These are phyloP conservation scores for Agrochola macilenta DNA, from an alignment of 2,888 invertebrate genomes.

Conservation along the genomic window DNA sequence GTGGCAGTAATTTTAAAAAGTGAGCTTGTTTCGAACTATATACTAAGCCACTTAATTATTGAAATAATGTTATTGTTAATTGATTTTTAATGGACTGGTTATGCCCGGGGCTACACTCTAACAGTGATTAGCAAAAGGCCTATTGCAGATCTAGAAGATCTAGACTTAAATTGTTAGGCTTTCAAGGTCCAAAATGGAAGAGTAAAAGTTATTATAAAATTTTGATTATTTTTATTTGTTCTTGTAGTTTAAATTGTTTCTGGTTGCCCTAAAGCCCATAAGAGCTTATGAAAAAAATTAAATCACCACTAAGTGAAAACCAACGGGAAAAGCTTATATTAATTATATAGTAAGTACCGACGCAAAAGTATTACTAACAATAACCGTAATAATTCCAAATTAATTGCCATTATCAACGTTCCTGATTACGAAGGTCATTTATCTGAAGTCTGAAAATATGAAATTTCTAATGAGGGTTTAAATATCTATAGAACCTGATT, in stretches of 20 bases:
- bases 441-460: neutral
- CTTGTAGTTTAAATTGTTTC: too few relatives aligned
- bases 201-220: neutral
- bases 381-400: conserved; percentile 9
- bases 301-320: neutral
- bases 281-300: neutral
- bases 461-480: neutral
- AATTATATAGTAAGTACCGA: neutral
- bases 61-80: neutral
- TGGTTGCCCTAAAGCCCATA: too few relatives aligned
- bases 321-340: neutral
- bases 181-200: conserved; percentile 5
- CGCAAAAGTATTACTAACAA: neutral
- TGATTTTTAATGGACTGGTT: conserved; percentile 1
- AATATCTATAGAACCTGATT: too few relatives aligned
- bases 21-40: neutral
- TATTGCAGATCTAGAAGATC: neutral
- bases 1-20: too few relatives aligned
- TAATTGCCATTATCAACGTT: neutral
- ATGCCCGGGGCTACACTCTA: neutral
- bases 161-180: neutral
- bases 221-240: neutral
- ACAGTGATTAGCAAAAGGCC: neutral
- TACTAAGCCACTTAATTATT: neutral
- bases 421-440: neutral